phyloP scores from a whole-genome alignment of 2,888 invertebrate species.

The Sisyra nigra region DNA sequence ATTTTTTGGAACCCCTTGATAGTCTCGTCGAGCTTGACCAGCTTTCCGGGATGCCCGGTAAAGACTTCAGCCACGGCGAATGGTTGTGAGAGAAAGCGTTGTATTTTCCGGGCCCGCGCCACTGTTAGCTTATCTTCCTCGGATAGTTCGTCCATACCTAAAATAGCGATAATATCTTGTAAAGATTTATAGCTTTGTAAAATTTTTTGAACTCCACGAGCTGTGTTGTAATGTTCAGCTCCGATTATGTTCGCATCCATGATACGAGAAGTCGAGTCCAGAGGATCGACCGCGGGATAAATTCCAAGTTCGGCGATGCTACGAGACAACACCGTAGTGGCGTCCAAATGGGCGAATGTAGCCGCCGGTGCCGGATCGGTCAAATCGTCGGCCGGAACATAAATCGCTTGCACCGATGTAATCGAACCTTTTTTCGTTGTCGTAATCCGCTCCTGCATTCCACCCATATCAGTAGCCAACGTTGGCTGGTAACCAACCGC shows the following conservation, averaged over 20 bases:
- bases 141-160: slow-evolving; percentile 98
- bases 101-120: slow-evolving; percentile 92
- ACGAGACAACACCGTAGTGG: slow-evolving; percentile 83
- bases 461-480: slow-evolving; percentile 91
- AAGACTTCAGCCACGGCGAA: slow-evolving; percentile 96
- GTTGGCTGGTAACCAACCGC: slow-evolving; percentile 94
- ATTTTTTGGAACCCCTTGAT: slow-evolving; percentile 80
- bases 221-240: slow-evolving; percentile 70
- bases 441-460: slow-evolving; percentile 91
- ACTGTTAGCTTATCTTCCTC: slow-evolving; percentile 98
- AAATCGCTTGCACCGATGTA: slow-evolving; percentile 87
- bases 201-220: slow-evolving; percentile 84
- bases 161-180: slow-evolving; percentile 90
- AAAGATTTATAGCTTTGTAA: slow-evolving; percentile 51
- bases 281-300: slow-evolving; percentile 88
- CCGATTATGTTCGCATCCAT: slow-evolving; percentile 91
- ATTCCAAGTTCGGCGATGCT: slow-evolving; percentile 87
- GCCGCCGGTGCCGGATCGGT: slow-evolving; percentile 92
- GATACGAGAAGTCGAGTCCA: slow-evolving; percentile 84
- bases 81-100: slow-evolving; percentile 94
- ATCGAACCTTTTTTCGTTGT: slow-evolving; percentile 89
- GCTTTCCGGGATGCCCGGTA: slow-evolving; percentile 90
- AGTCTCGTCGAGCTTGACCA: slow-evolving; percentile 83
- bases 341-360: slow-evolving; percentile 89
- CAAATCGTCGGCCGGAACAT: slow-evolving; percentile 86